Conservation (phyloP, 2,113 vertebrate genomes). For the Oceanodroma tethys region DNA sequence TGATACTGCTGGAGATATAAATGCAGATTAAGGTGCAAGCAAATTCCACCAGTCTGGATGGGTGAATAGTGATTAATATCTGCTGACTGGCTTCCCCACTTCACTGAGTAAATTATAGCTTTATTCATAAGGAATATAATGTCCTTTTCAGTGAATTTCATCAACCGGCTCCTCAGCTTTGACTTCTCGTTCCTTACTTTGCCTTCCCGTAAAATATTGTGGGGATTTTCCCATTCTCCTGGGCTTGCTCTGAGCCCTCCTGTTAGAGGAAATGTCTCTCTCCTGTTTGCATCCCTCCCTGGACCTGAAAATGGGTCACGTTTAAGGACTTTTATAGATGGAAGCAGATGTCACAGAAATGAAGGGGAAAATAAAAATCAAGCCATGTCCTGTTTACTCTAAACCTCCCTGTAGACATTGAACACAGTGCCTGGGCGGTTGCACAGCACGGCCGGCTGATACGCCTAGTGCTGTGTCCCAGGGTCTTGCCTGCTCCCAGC, state of each 20-base stretch:
- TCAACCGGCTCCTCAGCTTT: background rate
- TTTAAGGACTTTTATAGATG: background rate
- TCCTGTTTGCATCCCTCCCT: background rate
- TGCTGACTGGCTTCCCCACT: conserved; percentile 43
- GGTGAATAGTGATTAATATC: conserved; percentile 10
- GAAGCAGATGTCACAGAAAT: background rate
- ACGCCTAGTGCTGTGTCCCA: background rate
- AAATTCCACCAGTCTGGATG: conserved; percentile 11
- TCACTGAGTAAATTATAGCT: background rate
- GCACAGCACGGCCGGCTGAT: background rate
- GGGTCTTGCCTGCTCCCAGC: background rate
- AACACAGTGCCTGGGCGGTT: background rate
- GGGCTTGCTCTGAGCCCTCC: background rate
- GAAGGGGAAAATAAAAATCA: background rate
- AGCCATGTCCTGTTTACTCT: background rate
- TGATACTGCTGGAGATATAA: conserved; percentile 27
- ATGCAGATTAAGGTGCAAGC: conserved; percentile 4
- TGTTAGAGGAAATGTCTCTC: background rate
- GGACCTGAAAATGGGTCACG: background rate
- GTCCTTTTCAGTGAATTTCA: conserved; percentile 10
- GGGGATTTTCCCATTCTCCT: background rate
- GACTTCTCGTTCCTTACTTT: background rate
- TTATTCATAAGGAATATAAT: background rate
- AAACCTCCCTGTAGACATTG: background rate
- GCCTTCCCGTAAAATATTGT: background rate